A percentile compares a stretch with the other conserved stretches of the same genome.
Evolutionary conservation across 2,888 invertebrate species (phyloP).

Genomic region (Priocnemis perturbator): DNA sequence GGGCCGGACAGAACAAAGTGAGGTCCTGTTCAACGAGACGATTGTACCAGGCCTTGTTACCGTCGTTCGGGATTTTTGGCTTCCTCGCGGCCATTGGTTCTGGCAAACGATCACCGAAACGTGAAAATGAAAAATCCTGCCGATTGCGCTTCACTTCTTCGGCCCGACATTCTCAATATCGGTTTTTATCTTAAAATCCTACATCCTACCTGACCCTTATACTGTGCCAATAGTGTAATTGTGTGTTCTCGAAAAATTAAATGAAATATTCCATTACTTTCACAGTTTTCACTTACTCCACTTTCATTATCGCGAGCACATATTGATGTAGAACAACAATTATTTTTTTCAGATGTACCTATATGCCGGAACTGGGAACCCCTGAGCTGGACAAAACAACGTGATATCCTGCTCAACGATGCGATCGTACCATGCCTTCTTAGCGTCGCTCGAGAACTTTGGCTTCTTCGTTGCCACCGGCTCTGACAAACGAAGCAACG

Average conservation of each 20-base stretch:
- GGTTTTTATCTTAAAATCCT: no score
- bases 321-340: no score
- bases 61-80: constrained; percentile 82
- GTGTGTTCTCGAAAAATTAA: no score
- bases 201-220: constrained; percentile 3
- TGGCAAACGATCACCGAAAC: constrained; percentile 35
- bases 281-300: no score
- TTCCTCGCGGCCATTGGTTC: constrained; percentile 66
- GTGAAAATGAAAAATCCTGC: constrained; percentile 19
- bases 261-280: no score
- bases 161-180: no score
- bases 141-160: not conserved
- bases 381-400: constrained; percentile 84
- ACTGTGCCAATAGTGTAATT: no score
- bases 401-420: constrained; percentile 80
- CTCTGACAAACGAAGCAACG: constrained; percentile 31
- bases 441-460: constrained; percentile 81
- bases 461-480: constrained; percentile 75
- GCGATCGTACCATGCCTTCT: constrained; percentile 83
- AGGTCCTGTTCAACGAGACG: constrained; percentile 80
- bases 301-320: no score
- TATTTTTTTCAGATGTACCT: constrained; percentile 72
- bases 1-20: constrained; percentile 83
- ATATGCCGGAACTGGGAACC: constrained; percentile 81
- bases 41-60: constrained; percentile 82